Base-by-base conservation (phyloP, 2,113 vertebrate genomes). In the Plotosus lineatus region DNA sequence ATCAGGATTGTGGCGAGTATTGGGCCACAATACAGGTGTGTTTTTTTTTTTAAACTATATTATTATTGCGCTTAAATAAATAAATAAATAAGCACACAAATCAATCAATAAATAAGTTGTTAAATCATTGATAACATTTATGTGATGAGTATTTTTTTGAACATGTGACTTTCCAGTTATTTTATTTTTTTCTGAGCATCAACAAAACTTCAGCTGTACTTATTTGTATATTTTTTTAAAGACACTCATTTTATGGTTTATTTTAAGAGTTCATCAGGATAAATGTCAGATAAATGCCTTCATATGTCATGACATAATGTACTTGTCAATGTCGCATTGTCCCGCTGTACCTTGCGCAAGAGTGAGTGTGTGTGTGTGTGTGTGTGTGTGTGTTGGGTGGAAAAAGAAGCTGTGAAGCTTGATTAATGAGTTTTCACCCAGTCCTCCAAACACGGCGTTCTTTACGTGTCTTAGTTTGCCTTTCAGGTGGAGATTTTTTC, bases 331-430 rank as follows among this genome's bases (percentile, higher is more conserved):
- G n/a, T n/a, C n/a, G n/a, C n/a, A n/a, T n/a, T n/a, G n/a, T n/a
- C n/a, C n/a, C n/a, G n/a, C n/a, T n/a, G n/a, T n/a, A n/a, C n/a
- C n/a, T n/a, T 46, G 44, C 12, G 44, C 12, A 12, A 9, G 44
- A 1, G n/a, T 56, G 50, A 0, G 50, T 23, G 50, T 23, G 56
- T 31, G 56, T 60, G 56, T 31, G 56, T 31, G 56, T 33, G 23
- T 10, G 53, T 8, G 68, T 19, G 71, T 51, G 33, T 56, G 38
- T 11, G 36, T 11, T 60, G 55, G 55, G 53, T 61, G 40, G 38
- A 11, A 28, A 77, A 58, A 60, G 55, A 46, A 61, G 75, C 40
- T 11, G 31, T 82, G 85, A 69, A 69, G 33, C 44, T 68, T 6
- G 26, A 46, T 40, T 61, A 60, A 61, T 46, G n/a, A 44, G 55